phyloP scores from a whole-genome alignment of 2,113 vertebrate species.

The Cyprinodon brontotheroides region DNA sequence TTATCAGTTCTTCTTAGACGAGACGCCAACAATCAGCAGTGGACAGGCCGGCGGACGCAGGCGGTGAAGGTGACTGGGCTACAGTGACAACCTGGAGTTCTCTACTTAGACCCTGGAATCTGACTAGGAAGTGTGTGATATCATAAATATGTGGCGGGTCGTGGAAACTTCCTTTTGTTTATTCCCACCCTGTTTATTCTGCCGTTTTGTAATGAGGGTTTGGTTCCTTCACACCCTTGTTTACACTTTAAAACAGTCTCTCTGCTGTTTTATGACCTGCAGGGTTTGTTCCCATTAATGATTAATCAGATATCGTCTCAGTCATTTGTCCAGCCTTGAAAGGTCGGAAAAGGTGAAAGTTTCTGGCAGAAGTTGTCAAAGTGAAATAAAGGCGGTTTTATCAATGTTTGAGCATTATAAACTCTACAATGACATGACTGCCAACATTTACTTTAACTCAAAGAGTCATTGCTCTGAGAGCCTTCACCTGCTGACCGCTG shows the following conservation, averaged over 20 bases:
- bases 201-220: constrained; percentile 39
- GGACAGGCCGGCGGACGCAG: background rate
- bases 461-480: background rate
- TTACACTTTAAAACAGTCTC: constrained; percentile 21
- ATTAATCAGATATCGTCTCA: background rate
- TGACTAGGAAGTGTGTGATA: constrained; percentile 21
- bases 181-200: constrained; percentile 53
- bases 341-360: background rate
- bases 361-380: background rate
- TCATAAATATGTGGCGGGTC: constrained; percentile 24
- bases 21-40: background rate
- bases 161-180: constrained; percentile 63
- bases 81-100: background rate
- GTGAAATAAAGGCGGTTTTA: background rate
- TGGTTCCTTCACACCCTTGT: constrained; percentile 62
- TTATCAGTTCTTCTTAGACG: background rate
- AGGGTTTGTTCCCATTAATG: background rate
- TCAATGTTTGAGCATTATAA: background rate
- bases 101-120: constrained; percentile 21
- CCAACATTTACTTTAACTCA: background rate
- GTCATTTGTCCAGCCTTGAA: background rate
- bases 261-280: background rate
- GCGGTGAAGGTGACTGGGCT: constrained; percentile 7
- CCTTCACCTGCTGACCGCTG: background rate
- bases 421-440: background rate